phyloP scores from a whole-genome alignment of 2,888 invertebrate genomes.

The Synergus japonicus region DNA sequence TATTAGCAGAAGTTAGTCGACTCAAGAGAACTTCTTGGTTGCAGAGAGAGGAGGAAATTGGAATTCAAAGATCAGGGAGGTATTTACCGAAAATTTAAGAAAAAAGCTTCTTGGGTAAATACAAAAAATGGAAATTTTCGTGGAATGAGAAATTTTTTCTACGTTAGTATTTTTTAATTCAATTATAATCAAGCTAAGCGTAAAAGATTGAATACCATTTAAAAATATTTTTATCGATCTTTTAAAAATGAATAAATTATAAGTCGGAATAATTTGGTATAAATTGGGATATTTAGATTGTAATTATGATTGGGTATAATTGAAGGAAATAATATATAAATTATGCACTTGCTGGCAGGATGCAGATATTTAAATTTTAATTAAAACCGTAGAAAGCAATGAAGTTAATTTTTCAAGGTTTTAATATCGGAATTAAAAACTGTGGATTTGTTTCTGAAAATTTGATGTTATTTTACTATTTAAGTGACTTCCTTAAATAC shows the following conservation, averaged over 20 bases:
- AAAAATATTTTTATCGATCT: too few relatives aligned
- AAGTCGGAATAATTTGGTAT: too few relatives aligned
- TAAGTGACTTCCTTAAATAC: too few relatives aligned
- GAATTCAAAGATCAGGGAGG: constrained; percentile 5
- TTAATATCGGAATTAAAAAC: neutral
- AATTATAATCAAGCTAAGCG: too few relatives aligned
- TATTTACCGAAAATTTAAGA: constrained; percentile 3
- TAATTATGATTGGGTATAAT: neutral
- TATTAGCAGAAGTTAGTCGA: constrained; percentile 74
- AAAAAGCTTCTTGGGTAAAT: too few relatives aligned
- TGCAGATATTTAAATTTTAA: neutral
- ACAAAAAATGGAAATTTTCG: too few relatives aligned
- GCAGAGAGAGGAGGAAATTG: constrained; percentile 13
- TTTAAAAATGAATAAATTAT: too few relatives aligned
- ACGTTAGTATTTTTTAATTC: too few relatives aligned
- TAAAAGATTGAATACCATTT: too few relatives aligned
- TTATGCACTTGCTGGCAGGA: neutral
- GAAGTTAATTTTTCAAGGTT: neutral
- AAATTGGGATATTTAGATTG: neutral
- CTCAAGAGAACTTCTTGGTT: constrained; percentile 46
- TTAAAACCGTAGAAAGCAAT: neutral
- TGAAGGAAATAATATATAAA: neutral
- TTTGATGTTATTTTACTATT: too few relatives aligned
- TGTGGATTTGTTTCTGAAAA: too few relatives aligned
- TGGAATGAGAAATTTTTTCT: too few relatives aligned